Evolutionary conservation across 2,797 vertebrate genomes (phyloP).

Genomic region (Tapirus indicus): DNA sequence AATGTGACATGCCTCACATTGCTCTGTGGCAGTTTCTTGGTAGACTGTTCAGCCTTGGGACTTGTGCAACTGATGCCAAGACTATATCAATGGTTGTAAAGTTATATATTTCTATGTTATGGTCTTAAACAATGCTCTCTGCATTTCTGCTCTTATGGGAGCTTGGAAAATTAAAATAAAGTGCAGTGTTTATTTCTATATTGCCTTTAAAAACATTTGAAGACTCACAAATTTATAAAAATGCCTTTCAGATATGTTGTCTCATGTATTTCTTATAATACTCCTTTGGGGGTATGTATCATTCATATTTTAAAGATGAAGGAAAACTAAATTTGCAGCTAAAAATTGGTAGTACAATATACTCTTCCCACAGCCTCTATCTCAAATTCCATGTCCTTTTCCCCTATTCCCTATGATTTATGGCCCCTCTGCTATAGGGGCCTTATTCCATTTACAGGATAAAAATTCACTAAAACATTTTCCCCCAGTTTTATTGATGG

Average conservation of each 20-base stretch:
- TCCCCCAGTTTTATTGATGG: too few species aligned
- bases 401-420: neutral
- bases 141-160: neutral
- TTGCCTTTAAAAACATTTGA: constrained; percentile 40
- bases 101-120: neutral
- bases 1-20: neutral
- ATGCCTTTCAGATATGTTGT: neutral
- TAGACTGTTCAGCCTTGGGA: neutral
- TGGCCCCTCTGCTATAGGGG: neutral
- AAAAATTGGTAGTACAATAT: neutral
- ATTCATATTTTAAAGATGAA: constrained; percentile 40
- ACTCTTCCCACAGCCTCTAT: neutral
- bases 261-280: neutral
- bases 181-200: neutral
- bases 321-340: neutral
- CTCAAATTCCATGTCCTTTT: neutral
- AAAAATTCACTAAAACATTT: neutral
- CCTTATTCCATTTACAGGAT: neutral
- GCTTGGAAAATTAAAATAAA: constrained; percentile 40
- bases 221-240: neutral
- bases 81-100: neutral
- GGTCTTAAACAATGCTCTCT: neutral
- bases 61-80: neutral
- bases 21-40: neutral
- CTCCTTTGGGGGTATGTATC: neutral